phyloP scores from a whole-genome alignment of 2,797 vertebrate species.

The Lemur catta region DNA sequence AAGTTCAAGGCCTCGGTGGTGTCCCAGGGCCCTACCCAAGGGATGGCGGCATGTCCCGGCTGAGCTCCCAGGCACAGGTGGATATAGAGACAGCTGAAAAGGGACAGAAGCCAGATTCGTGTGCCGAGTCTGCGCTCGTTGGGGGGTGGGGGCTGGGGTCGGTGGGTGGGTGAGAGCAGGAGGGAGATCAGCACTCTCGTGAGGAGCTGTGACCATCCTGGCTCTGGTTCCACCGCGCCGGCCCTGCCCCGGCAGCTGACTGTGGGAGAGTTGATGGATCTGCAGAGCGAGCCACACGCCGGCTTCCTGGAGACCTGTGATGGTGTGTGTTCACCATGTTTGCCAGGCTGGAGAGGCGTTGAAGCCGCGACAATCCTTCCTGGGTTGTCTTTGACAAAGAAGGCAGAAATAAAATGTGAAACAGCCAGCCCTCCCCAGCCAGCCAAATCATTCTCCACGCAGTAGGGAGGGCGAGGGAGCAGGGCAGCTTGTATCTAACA shows the following conservation, averaged over 20 bases:
- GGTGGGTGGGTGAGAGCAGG: neutral
- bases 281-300: fast-evolving
- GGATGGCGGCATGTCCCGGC: neutral
- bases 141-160: neutral
- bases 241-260: neutral
- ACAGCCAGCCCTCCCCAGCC: neutral
- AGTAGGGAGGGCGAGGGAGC: fast-evolving
- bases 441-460: neutral
- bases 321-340: neutral
- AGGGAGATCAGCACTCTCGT: neutral
- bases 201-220: neutral
- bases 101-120: neutral
- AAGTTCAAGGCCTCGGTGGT: neutral
- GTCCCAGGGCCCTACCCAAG: neutral
- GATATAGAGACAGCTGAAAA: neutral
- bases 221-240: neutral
- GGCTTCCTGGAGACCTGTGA: neutral
- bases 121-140: neutral
- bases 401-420: neutral
- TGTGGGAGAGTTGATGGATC: fast-evolving
- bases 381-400: neutral
- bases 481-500: neutral
- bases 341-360: neutral
- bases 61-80: too few species aligned
- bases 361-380: neutral